Evolutionary conservation across 2,888 invertebrate species (phyloP).

Genomic region (Melanostoma mellinum): DNA sequence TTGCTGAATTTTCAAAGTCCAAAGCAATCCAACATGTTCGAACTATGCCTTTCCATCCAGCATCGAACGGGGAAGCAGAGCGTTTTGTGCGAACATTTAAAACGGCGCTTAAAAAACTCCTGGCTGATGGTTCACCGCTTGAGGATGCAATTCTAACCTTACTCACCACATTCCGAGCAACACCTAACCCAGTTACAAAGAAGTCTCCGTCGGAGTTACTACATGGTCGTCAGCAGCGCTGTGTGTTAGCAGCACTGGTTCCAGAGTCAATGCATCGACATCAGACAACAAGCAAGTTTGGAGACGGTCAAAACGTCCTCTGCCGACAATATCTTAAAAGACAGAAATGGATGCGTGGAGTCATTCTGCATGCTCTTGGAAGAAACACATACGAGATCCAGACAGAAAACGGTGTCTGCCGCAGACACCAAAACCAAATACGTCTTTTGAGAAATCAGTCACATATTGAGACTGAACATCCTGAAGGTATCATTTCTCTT

Average conservation of each 20-base stretch:
- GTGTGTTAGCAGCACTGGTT: conserved; percentile 6
- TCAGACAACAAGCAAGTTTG: conserved; percentile 6
- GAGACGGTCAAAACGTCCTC: background rate
- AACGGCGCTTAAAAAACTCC: background rate
- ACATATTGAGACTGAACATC: no score
- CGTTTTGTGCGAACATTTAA: conserved; percentile 7
- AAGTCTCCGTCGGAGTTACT: background rate
- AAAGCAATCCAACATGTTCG: no score
- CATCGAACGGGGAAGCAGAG: conserved; percentile 7
- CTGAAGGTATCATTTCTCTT: no score
- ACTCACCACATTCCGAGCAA: background rate
- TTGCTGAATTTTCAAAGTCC: no score
- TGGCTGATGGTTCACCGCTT: background rate
- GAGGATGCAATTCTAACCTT: background rate
- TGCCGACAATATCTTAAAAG: no score
- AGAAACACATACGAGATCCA: no score
- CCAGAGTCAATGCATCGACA: no score
- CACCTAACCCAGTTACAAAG: background rate
- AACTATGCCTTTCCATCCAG: background rate
- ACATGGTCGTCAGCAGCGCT: conserved; percentile 4
- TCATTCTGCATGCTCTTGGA: no score
- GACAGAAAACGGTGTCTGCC: no score
- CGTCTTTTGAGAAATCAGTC: no score
- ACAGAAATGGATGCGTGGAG: no score
- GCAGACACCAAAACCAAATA: no score